Percentiles rank a stretch among this genome's conserved stretches.
Evolutionary conservation across 2,797 vertebrate species (phyloP).

Genomic region (Gambelia wislizenii): DNA sequence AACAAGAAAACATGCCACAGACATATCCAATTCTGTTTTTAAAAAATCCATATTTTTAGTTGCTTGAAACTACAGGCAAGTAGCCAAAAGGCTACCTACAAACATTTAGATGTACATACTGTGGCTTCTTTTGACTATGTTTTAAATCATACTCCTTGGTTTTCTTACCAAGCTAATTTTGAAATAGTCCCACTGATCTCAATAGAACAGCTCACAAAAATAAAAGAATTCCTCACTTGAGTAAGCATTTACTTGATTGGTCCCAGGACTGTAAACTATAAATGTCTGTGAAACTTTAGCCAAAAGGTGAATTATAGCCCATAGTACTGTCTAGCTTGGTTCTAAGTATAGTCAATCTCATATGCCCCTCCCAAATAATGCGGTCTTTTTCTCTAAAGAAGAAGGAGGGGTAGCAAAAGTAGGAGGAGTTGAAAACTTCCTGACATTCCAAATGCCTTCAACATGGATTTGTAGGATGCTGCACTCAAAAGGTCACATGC

Average conservation of each 20-base stretch:
- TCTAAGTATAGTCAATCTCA: slow-evolving; percentile 2
- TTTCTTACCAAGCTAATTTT: neutral
- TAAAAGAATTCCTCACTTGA: neutral
- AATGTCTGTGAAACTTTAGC: neutral
- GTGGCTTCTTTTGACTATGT: neutral
- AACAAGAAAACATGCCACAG: too few species aligned
- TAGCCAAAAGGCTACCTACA: neutral
- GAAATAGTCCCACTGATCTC: neutral
- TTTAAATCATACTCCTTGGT: neutral
- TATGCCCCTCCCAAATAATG: neutral
- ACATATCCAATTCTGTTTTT: neutral
- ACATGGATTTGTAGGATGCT: neutral
- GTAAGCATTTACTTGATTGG: neutral
- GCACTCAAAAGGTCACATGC: neutral
- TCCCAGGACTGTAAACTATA: slow-evolving; percentile 12
- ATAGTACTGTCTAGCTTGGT: neutral
- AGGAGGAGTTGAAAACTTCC: neutral
- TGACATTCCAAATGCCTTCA: neutral
- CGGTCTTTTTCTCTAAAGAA: slow-evolving; percentile 13
- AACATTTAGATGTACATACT: too few species aligned
- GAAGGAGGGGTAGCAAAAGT: too few species aligned
- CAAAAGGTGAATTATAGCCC: slow-evolving; percentile 26
- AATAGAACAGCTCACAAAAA: neutral
- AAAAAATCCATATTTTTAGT: neutral
- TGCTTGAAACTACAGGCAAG: neutral